Base-by-base conservation (phyloP, 2,113 vertebrate species). In the Thryonomys swinderianus region DNA sequence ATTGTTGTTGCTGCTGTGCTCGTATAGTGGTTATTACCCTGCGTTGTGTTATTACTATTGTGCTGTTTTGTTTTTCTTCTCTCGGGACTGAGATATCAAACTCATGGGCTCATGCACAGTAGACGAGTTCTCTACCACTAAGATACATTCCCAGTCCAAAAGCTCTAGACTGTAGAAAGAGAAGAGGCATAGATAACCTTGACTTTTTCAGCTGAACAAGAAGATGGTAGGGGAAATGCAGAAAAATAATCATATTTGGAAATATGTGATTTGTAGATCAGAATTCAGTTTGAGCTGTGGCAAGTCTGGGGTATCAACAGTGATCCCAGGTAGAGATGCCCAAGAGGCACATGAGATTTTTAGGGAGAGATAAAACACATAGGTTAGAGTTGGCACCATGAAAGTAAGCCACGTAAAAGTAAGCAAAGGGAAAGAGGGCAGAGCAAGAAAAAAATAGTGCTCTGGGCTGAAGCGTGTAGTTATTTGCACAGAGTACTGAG, bases 291-390 rank as follows among this genome's bases (percentile, higher is more conserved):
- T 80, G 57, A 48, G 11, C n/a, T 9, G 25, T 88, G 48, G 62
- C 18, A 92, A 93, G 27, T 85, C 59, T 69, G n/a, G 86, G 40
- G 11, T 85, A 57, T 21, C n/a, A 80, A 81, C 17, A 67, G 51
- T 62, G 85, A 51, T 59, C 55, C 42, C 21, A 86, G 57, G 32
- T 81, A 87, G 18, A 90, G 66, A 93, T 93, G 8, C 93, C 27
- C 30, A 95, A 79, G 18, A 89, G 30, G n/a, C 25, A 80, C 18
- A 81, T 51, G 55, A 94, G 85, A 53, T 67, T 17, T 86, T 67
- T 80, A 83, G 67, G 97, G 79, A 91, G 61, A 76, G 37, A 23
- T 53, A 76, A 74, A 34, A 76, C 79, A 85, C 18, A 8, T 37
- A 40, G 17, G 34, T 82, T 66, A 82, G n/a, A 40, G 14, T 27